Evolutionary conservation across 2,113 vertebrate genomes (phyloP).

Genomic region (Calyptommatus sinebrachiatus): DNA sequence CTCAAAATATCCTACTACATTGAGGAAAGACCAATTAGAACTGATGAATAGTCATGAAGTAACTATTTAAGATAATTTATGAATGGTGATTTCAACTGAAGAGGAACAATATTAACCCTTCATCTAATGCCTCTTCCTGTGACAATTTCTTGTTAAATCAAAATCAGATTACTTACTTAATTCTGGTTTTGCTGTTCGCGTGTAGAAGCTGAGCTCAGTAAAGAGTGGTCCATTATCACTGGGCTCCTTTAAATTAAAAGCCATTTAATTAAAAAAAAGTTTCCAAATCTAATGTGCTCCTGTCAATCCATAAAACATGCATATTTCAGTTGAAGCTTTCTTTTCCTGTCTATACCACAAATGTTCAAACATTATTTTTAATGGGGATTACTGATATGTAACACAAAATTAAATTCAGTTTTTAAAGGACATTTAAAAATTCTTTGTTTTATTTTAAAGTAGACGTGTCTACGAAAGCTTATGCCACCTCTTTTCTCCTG

Average conservation of each 20-base stretch:
- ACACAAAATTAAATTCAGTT: neutral
- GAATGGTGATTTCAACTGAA: neutral
- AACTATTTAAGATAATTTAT: slow-evolving; percentile 23
- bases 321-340: neutral
- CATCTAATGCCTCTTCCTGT: neutral
- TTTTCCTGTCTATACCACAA: neutral
- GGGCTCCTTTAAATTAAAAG: slow-evolving; percentile 87
- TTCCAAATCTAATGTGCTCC: neutral
- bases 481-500: too few species aligned
- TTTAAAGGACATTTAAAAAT: neutral
- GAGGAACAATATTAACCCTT: neutral
- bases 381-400: neutral
- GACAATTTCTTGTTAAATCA: slow-evolving; percentile 49
- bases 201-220: slow-evolving; percentile 96
- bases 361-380: neutral
- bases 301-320: neutral
- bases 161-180: slow-evolving; percentile 81
- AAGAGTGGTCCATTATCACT: slow-evolving; percentile 95
- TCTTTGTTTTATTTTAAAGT: too few species aligned
- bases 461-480: too few species aligned
- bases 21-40: slow-evolving; percentile 5
- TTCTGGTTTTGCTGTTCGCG: slow-evolving; percentile 92
- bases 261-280: slow-evolving; percentile 29
- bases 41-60: slow-evolving; percentile 7
- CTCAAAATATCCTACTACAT: neutral